Evolutionary conservation across 2,113 vertebrate species (phyloP).

Genomic region (Nothobranchius kuhntae): DNA sequence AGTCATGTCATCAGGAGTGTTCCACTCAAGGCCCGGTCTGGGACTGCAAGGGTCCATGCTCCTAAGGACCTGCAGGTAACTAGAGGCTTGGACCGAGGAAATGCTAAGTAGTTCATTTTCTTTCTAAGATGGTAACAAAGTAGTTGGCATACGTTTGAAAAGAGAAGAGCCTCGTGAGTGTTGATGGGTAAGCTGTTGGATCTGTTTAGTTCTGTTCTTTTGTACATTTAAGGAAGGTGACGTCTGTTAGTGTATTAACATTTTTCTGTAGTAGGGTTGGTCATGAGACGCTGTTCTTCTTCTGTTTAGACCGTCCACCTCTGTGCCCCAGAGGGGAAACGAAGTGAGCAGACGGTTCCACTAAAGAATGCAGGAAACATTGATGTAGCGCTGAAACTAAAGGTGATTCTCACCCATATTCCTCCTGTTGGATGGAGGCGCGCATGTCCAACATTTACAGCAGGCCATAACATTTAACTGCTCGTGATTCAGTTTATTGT

Average conservation of each 20-base stretch:
- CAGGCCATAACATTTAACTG: conserved; percentile 18
- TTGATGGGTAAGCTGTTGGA: no score
- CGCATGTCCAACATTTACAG: conserved; percentile 39
- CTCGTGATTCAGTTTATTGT: no score
- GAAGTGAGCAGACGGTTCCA: conserved; percentile 83
- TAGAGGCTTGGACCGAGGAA: background rate
- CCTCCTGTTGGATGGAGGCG: conserved; percentile 46
- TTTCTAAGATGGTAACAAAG: no score
- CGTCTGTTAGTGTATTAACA: no score
- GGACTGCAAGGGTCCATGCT: conserved; percentile 89
- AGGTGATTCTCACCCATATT: conserved; percentile 80
- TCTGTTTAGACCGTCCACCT: conserved; percentile 84
- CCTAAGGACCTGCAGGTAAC: conserved; percentile 91
- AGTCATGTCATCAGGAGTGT: conserved; percentile 86
- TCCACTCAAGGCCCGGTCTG: conserved; percentile 84
- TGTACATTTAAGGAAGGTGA: no score
- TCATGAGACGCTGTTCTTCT: conserved; percentile 4
- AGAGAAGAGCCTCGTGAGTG: no score
- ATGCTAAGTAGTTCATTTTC: no score
- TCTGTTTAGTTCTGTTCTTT: no score
- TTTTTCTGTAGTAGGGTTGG: background rate
- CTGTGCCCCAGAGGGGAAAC: conserved; percentile 78
- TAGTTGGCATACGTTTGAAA: no score
- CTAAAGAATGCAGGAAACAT: conserved; percentile 97
- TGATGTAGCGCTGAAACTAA: conserved; percentile 84